Percentiles rank a stretch among this genome's conserved stretches.
Evolutionary conservation across 2,888 invertebrate species (phyloP).

Genomic region (Smittia sp.): DNA sequence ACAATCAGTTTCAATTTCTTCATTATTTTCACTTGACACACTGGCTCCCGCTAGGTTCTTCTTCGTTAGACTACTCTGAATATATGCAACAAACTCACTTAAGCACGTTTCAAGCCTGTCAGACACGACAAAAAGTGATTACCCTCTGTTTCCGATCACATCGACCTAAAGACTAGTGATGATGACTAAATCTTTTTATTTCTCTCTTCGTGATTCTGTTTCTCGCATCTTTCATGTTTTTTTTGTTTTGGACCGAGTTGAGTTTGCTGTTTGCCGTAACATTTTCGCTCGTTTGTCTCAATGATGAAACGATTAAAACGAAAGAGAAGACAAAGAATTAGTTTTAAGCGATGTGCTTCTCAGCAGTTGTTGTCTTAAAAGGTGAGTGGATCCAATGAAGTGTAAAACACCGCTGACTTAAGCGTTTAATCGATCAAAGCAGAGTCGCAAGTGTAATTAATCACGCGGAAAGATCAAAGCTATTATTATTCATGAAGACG

Average conservation of each 20-base stretch:
- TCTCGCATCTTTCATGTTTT: neutral
- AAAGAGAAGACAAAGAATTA: neutral
- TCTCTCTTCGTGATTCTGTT: neutral
- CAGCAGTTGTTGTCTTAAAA: neutral
- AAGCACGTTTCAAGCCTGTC: slow-evolving; percentile 13
- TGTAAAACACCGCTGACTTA: neutral
- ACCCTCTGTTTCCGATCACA: slow-evolving; percentile 36
- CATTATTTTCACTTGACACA: slow-evolving; percentile 19
- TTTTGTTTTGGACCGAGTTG: neutral
- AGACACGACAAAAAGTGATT: neutral
- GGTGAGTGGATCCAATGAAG: neutral
- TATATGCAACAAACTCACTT: neutral
- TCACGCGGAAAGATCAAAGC: no score
- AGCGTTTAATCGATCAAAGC: neutral
- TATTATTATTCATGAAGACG: no score
- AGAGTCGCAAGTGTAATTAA: no score
- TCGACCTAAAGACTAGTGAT: slow-evolving; percentile 28
- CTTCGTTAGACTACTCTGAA: neutral
- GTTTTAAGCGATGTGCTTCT: neutral
- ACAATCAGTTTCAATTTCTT: slow-evolving; percentile 38
- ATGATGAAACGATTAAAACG: slow-evolving; percentile 11
- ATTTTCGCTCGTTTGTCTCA: neutral
- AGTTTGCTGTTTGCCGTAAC: neutral
- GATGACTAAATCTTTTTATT: neutral
- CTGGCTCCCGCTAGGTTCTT: neutral